Evolutionary conservation across 2,797 vertebrate species (phyloP).

Genomic region (Lepus oiostolus): DNA sequence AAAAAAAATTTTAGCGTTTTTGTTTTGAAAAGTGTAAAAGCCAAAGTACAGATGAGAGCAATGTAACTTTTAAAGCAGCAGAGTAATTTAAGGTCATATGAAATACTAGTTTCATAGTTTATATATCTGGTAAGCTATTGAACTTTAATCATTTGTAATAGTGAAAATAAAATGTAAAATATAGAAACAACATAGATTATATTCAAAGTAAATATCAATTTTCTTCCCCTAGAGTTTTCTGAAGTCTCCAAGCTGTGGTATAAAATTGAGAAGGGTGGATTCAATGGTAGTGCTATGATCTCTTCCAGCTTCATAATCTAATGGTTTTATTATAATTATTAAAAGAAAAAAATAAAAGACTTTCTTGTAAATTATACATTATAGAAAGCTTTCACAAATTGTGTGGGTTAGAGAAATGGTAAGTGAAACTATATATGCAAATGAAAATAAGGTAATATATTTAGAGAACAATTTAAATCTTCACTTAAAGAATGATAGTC

Average conservation of each 20-base stretch:
- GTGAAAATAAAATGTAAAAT: constrained; percentile 13
- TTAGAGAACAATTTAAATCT: neutral
- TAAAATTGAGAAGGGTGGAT: constrained; percentile 24
- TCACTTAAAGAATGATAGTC: neutral
- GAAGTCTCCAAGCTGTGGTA: neutral
- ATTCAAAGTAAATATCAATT: constrained; percentile 50
- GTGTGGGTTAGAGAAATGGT: neutral
- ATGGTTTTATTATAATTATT: constrained; percentile 32
- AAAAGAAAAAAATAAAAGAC: neutral
- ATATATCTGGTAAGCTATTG: neutral
- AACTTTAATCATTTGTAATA: constrained; percentile 16
- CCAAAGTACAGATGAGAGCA: neutral
- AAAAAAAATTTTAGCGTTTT: constrained; percentile 34
- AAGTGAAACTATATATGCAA: neutral
- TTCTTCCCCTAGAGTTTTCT: constrained; percentile 28
- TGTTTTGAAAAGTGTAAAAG: constrained; percentile 53
- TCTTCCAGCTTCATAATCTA: constrained; percentile 47
- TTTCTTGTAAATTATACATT: neutral
- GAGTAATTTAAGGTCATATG: neutral
- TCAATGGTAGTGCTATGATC: constrained; percentile 15
- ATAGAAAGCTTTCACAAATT: constrained; percentile 38
- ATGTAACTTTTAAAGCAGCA: constrained; percentile 29
- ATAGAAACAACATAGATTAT: neutral
- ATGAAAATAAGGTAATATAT: constrained; percentile 23
- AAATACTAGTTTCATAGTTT: constrained; percentile 32